Base-by-base conservation (phyloP, 1,140 invertebrate species). In the Diachasmimorpha longicaudata region DNA sequence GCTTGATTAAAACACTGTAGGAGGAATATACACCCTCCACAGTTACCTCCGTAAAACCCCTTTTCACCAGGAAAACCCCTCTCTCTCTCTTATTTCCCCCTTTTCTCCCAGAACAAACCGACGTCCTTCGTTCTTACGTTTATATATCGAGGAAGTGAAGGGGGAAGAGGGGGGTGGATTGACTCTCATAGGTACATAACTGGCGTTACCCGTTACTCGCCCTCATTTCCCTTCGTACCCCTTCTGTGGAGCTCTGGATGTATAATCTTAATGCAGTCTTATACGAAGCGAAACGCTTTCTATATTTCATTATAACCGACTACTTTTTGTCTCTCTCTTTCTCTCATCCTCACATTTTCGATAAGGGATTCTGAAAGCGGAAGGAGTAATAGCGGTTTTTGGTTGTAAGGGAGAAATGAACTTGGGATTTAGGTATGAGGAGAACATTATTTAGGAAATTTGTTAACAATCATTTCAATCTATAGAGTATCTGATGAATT, bases 241-340 rank as follows among this genome's bases (percentile, higher is more conserved):
- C 83, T 84, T 82, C 84, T 84, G 85, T 81, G 79, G 80, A 81
- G 76, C 78, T 73, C 78, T 81, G 77, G 80, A 82, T 79, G 86
- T 88, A 88, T 88, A 88, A 89, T 88, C 87, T 89, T 89, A 88
- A 89, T 88, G 87, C 87, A 88, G 87, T 89, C 87, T 89, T 89
- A 88, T 86, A 84, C 85, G 81, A 85, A 83, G 85, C 88, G 87
- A 83, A 88, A 88, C 86, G 69, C 58, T 76, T 83, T 82, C 86
- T 88, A 88, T 88, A 89, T 89, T 88, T 89, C 88, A 88, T 89
- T 88, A 89, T 88, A 89, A 87, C 86, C 87, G 83, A 82, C 84
- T 84, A 63, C 19, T 63, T 63, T 63, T 31, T 23, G 58, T 63
- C 58, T 25, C 58, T 25, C 4, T 63, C 58, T 25, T 11, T n/a